These are phyloP conservation scores for Aptenodytes patagonicus DNA, from an alignment of 2,113 vertebrate species.

Conservation along the genomic window DNA sequence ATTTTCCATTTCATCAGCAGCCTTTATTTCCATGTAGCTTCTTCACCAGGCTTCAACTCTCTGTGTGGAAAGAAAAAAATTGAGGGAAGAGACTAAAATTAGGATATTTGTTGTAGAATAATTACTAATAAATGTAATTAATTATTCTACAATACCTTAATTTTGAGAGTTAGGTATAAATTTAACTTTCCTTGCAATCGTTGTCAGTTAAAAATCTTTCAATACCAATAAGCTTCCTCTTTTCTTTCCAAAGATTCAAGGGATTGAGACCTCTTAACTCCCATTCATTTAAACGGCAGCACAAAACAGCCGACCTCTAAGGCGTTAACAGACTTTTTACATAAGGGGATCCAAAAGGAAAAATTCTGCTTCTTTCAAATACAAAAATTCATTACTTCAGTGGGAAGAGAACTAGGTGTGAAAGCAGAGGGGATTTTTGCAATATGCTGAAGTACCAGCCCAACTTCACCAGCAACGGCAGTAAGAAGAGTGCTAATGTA, in stretches of 20 bases:
- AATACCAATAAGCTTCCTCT: not conserved
- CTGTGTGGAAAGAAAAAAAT: constrained; percentile 62
- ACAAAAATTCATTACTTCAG: not conserved
- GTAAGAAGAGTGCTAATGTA: not conserved
- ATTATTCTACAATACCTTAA: not conserved
- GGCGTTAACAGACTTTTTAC: not conserved
- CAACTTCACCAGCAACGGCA: not conserved
- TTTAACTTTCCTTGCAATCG: not conserved
- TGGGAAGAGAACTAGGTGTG: not conserved
- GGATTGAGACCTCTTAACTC: not conserved
- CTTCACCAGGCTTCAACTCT: constrained; percentile 88
- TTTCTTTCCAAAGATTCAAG: not conserved
- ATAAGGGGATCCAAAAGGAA: not conserved
- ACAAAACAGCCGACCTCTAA: not conserved
- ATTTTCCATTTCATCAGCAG: not conserved
- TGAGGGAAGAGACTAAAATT: not conserved
- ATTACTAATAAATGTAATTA: not conserved
- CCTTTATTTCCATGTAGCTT: constrained; percentile 89
- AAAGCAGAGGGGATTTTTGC: not conserved
- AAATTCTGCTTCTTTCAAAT: not conserved
- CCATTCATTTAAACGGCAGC: not conserved
- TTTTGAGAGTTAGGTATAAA: not conserved
- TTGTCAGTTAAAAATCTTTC: not conserved
- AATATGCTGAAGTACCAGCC: not conserved
- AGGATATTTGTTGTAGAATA: not conserved